Percentiles rank a stretch among this genome's conserved stretches.
Conservation (phyloP, 2,113 vertebrate species). For the Lepus europaeus region DNA sequence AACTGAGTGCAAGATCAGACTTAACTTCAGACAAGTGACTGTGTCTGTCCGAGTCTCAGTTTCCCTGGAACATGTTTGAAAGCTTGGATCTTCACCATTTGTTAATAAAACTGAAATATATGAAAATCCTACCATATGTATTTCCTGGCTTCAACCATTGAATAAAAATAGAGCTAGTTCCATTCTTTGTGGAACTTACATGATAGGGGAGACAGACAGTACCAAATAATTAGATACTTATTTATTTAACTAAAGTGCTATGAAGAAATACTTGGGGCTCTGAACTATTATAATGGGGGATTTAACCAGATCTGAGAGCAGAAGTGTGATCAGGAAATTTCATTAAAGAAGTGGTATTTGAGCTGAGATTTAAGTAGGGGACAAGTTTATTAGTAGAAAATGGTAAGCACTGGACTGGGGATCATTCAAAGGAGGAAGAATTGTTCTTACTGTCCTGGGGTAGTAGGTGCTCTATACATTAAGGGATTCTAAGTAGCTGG, state of each 20-base stretch:
- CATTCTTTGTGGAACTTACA: background rate
- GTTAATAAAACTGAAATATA: background rate
- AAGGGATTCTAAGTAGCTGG: background rate
- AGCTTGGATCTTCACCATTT: background rate
- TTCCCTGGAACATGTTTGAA: background rate
- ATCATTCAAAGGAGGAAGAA: background rate
- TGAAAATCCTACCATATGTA: background rate
- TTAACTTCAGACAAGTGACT: background rate
- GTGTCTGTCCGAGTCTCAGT: background rate
- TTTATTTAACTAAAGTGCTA: background rate
- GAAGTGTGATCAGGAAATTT: background rate
- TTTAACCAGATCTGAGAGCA: background rate
- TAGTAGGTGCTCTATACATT: background rate
- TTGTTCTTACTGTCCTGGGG: background rate
- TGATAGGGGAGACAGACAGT: background rate
- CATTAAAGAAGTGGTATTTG: background rate
- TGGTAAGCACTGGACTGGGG: background rate
- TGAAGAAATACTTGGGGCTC: background rate
- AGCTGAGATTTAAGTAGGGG: background rate
- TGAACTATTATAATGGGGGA: rapidly evolving
- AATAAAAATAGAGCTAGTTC: background rate
- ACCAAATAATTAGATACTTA: background rate
- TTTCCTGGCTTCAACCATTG: background rate
- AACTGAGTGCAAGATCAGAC: background rate
- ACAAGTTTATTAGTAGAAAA: background rate